phyloP scores from a whole-genome alignment of 1,140 invertebrate genomes.

The Eriosoma lanigerum region DNA sequence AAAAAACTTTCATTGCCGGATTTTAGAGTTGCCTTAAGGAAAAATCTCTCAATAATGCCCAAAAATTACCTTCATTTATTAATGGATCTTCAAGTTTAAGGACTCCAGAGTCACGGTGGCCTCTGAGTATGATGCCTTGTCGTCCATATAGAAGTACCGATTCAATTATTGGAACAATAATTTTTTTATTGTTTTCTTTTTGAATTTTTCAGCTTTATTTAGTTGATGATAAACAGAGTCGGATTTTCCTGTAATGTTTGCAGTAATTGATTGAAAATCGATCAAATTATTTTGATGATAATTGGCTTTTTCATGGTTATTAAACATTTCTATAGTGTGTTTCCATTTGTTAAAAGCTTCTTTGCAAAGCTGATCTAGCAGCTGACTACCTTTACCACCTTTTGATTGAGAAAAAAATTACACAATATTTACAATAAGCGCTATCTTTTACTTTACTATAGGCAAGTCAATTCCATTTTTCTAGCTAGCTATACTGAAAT shows the following conservation, averaged over 20 bases:
- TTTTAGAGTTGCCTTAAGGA: conserved; percentile 48
- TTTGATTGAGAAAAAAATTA: conserved; percentile 25
- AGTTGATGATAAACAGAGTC: background rate
- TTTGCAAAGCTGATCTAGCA: conserved; percentile 10
- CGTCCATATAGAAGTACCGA: conserved; percentile 52
- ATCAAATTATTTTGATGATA: conserved; percentile 32
- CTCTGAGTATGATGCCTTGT: conserved; percentile 52
- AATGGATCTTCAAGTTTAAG: conserved; percentile 51
- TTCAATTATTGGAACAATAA: conserved; percentile 45
- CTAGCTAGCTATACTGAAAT: conserved; percentile 38
- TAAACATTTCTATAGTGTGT: conserved; percentile 18
- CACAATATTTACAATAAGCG: conserved; percentile 38
- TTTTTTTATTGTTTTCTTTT: conserved; percentile 29
- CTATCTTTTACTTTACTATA: conserved; percentile 30
- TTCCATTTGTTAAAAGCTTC: conserved; percentile 33
- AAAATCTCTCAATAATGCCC: conserved; percentile 54
- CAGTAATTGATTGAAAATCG: conserved; percentile 4
- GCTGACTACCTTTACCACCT: conserved; percentile 31
- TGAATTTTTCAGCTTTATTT: conserved; percentile 13
- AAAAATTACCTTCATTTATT: conserved; percentile 55
- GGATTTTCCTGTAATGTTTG: background rate
- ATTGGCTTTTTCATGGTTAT: background rate
- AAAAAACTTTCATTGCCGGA: conserved; percentile 48
- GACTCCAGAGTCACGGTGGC: conserved; percentile 48
- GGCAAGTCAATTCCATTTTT: conserved; percentile 19